A percentile compares a stretch with the other conserved stretches of the same genome.
Evolutionary conservation across 2,797 vertebrate species (phyloP).

Genomic region (Periparus ater): DNA sequence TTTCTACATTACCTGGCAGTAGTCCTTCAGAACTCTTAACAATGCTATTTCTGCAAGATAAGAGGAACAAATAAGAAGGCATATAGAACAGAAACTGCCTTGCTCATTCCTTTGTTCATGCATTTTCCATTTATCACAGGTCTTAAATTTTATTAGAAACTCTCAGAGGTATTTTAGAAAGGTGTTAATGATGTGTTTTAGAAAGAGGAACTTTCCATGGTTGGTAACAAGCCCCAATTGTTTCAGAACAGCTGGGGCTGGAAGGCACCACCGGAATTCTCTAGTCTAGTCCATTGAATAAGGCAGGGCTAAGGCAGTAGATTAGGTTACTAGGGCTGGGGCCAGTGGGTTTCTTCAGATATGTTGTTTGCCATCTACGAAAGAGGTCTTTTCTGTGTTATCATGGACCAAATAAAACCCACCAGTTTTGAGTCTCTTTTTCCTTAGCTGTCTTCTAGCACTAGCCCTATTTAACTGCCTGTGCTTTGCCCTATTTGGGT

Average conservation of each 20-base stretch:
- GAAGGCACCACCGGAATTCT: neutral
- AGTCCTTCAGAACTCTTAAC: neutral
- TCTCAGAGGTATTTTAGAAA: neutral
- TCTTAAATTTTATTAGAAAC: neutral
- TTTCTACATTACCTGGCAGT: neutral
- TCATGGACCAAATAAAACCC: neutral
- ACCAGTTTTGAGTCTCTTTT: neutral
- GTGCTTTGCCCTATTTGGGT: rapidly evolving
- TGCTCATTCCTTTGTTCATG: neutral
- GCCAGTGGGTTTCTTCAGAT: neutral
- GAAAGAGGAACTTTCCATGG: neutral
- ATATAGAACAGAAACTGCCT: neutral
- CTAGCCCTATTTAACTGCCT: neutral
- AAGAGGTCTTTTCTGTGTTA: neutral
- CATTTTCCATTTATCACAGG: neutral
- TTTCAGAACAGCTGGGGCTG: neutral
- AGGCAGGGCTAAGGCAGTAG: neutral
- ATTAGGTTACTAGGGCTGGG: too few relatives aligned
- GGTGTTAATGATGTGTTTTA: neutral
- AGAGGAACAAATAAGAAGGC: neutral
- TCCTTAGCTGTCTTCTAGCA: neutral
- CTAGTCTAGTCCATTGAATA: neutral
- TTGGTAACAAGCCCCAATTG: neutral
- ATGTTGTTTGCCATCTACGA: neutral
- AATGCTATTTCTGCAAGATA: neutral